phyloP scores from a whole-genome alignment of 1,140 invertebrate species.

The Eurosta solidaginis region DNA sequence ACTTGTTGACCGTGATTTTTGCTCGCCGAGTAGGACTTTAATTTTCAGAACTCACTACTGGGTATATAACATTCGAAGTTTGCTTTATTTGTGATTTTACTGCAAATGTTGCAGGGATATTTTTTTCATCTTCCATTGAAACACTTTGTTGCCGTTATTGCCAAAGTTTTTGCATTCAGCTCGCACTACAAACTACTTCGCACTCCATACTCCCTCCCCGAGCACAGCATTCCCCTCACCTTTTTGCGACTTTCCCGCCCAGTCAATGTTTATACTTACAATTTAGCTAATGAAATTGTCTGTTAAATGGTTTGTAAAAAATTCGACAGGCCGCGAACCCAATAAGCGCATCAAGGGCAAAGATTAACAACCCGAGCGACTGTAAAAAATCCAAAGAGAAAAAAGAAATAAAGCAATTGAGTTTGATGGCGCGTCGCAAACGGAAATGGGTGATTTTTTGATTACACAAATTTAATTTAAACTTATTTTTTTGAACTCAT shows the following conservation, averaged over 20 bases:
- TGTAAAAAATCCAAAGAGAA: neutral
- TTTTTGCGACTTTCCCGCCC: too few relatives aligned
- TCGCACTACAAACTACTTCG: neutral
- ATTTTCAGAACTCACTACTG: too few relatives aligned
- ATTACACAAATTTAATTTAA: constrained; percentile 41
- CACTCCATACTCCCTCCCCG: neutral
- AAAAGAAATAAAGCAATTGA: constrained; percentile 17
- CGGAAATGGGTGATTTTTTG: constrained; percentile 55
- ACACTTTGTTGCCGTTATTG: neutral
- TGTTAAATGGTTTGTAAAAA: constrained; percentile 59
- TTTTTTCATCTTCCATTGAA: neutral
- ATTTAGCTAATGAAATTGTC: constrained; percentile 52
- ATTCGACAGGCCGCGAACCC: neutral
- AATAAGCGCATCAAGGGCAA: too few relatives aligned
- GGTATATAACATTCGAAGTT: too few relatives aligned
- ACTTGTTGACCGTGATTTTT: too few relatives aligned
- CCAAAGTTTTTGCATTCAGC: neutral
- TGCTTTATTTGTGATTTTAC: too few relatives aligned
- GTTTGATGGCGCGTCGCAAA: neutral
- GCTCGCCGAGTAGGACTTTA: too few relatives aligned
- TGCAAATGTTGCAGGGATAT: neutral
- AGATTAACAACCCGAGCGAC: constrained; percentile 7
- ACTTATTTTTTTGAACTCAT: constrained; percentile 4
- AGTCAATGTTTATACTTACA: neutral
- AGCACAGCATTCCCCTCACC: neutral